Conservation (phyloP, 2,797 vertebrate species). For the Agapornis canus region DNA sequence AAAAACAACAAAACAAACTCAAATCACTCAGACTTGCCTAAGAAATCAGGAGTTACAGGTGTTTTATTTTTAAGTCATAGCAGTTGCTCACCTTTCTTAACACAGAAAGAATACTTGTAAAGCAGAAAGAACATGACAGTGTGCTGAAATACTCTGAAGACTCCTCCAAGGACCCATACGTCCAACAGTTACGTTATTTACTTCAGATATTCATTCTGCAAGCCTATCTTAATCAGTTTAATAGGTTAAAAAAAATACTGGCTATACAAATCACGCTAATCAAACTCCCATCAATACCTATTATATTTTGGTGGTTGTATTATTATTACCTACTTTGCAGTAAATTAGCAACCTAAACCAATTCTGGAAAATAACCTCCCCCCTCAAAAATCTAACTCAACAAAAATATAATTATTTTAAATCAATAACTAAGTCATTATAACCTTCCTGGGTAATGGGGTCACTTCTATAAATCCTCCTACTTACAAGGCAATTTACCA, state of each 20-base stretch:
- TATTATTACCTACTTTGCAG: constrained; percentile 30
- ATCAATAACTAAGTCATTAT: constrained; percentile 53
- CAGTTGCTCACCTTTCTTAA: neutral
- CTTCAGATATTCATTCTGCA: neutral
- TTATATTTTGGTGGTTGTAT: constrained; percentile 14
- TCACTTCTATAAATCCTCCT: constrained; percentile 22
- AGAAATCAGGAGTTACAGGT: neutral
- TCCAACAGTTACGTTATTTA: neutral
- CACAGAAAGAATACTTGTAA: neutral
- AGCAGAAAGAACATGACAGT: neutral
- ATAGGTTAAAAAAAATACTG: neutral
- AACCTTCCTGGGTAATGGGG: constrained; percentile 21
- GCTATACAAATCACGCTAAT: constrained; percentile 29
- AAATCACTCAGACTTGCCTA: neutral
- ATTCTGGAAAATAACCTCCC: neutral
- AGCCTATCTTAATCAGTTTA: neutral
- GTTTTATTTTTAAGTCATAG: neutral
- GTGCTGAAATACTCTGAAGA: neutral
- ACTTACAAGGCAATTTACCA: constrained; percentile 15
- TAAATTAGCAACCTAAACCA: constrained; percentile 1
- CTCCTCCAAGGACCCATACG: neutral
- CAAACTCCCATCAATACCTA: constrained; percentile 9
- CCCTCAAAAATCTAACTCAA: constrained; percentile 23
- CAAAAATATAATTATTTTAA: constrained; percentile 38
- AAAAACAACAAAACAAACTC: neutral